Evolutionary conservation across 2,113 vertebrate species (phyloP).

Genomic region (Ramphastos sulfuratus): DNA sequence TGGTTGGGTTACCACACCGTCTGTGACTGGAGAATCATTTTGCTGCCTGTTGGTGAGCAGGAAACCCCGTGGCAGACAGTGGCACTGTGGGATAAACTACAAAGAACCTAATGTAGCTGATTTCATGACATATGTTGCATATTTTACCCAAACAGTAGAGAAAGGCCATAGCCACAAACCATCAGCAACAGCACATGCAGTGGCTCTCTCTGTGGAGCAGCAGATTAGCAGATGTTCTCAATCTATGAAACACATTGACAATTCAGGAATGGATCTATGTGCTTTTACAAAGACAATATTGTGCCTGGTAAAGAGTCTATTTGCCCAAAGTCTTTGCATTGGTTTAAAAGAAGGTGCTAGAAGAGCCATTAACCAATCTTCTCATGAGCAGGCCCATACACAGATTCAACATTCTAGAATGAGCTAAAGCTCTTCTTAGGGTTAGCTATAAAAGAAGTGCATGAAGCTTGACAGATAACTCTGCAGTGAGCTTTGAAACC

Average conservation of each 20-base stretch:
- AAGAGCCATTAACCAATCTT: neutral
- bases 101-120: neutral
- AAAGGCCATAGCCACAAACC: neutral
- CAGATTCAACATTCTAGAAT: neutral
- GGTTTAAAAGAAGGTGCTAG: neutral
- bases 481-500: neutral
- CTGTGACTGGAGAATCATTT: slow-evolving; percentile 13
- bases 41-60: neutral
- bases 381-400: neutral
- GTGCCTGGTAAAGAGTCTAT: neutral
- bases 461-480: neutral
- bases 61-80: slow-evolving; percentile 49
- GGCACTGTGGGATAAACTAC: slow-evolving; percentile 9
- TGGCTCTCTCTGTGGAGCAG: neutral
- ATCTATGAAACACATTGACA: neutral
- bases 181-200: neutral
- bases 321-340: neutral
- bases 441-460: neutral
- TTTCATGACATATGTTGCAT: neutral
- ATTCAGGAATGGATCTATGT: neutral
- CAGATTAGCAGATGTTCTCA: slow-evolving; percentile 9
- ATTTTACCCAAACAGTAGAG: neutral
- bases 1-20: neutral
- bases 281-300: neutral
- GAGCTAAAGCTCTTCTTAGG: neutral